Base-by-base conservation (phyloP, 2,797 vertebrate species). In the Eulemur rubriventer region DNA sequence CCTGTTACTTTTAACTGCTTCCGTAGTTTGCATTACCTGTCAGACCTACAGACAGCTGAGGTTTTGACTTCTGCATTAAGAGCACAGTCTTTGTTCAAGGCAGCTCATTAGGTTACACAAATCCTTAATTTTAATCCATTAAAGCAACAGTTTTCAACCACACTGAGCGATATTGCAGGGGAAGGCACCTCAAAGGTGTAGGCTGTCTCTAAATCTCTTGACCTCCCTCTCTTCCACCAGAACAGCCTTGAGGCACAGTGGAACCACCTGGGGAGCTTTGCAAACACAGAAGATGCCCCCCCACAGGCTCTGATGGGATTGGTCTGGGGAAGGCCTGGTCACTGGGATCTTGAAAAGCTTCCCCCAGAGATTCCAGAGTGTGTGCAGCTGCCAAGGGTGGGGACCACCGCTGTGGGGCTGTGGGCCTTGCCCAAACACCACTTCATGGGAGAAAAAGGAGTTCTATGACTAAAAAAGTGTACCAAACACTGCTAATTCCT, bases 1-100 rank as follows among this genome's bases (percentile, higher is more conserved):
- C 35, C 48, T 18, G 1, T 14, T 0, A 28, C 72, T 50, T 38
- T 17, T 2, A 18, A 7, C 33, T 0, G 24, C 14, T 16, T 6
- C 30, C 3, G 16, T 3, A 2, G 24, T 4, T 7, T 26, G 38
- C 72, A 7, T 11, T 16, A 13, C 20, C 28, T 17, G 24, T 59
- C 33, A 4, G 38, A 59, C 50, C 72, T 33, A 16, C 4, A 18
- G 14, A 41, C 35, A 0, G 6, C 5, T 20, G 30, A 43, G 46
- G 4, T 26, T 46, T 4, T 41, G 10, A 48, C 73, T 43, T 20
- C 20, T 17, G 28, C 12, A 17, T 9, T 5, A n/a, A 63, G 55
- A 28, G 55, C 17, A 4, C 50, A 1, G 7, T 28, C 73, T 57
- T n/a, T 33, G 7, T 41, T 61, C 28, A 3, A 1, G 1, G 50